Evolutionary conservation across 2,113 vertebrate genomes (phyloP).

Genomic region (Chaetura pelagica): DNA sequence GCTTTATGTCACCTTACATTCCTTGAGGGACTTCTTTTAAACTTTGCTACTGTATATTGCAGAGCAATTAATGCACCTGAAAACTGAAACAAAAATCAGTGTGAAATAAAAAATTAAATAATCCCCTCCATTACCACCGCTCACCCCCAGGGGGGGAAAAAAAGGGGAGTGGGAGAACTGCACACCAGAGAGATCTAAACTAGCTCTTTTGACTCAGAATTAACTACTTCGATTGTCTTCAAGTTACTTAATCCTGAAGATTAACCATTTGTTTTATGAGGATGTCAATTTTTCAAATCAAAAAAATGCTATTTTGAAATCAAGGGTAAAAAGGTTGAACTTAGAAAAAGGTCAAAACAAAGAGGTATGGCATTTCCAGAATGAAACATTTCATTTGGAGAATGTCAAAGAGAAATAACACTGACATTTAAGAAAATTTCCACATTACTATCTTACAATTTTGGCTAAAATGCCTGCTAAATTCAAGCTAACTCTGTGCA

Average conservation of each 20-base stretch:
- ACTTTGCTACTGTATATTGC: background rate
- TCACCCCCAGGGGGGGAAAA: accelerated
- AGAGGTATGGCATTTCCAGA: conserved; percentile 28
- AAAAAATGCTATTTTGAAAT: background rate
- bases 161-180: background rate
- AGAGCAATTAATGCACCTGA: background rate
- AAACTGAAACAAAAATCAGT: background rate
- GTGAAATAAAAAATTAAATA: too few relatives aligned
- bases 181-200: background rate
- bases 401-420: background rate
- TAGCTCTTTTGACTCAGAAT: background rate
- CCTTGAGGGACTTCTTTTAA: background rate
- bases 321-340: background rate
- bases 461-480: background rate
- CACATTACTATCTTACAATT: background rate
- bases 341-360: conserved; percentile 27
- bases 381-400: background rate
- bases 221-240: background rate
- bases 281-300: background rate
- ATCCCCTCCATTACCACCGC: background rate
- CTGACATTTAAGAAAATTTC: conserved; percentile 28
- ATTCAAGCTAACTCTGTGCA: background rate
- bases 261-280: background rate
- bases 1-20: background rate
- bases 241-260: background rate